Percentiles rank a stretch among this genome's conserved stretches.
These are phyloP conservation scores for Netelia inedita DNA, from an alignment of 2,888 invertebrate genomes.

Conservation along the genomic window DNA sequence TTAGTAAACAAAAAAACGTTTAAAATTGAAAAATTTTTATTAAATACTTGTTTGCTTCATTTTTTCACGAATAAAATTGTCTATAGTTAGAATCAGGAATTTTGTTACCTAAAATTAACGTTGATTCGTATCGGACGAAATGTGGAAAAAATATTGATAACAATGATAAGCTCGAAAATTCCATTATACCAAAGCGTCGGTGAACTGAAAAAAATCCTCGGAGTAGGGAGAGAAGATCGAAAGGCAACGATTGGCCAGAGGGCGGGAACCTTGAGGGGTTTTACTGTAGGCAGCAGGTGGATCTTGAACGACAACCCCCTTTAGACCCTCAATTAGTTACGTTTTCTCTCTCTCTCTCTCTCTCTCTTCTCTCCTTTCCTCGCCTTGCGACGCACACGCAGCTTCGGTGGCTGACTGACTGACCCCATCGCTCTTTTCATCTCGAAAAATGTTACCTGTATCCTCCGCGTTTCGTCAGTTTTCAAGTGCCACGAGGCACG, in stretches of 20 bases:
- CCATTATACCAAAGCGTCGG: conserved; percentile 56
- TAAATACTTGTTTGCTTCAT: neutral
- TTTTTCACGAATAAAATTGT: neutral
- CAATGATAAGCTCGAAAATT: conserved; percentile 48
- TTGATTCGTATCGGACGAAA: conserved; percentile 15
- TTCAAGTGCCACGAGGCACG: conserved; percentile 47
- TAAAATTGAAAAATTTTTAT: neutral
- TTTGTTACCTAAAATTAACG: conserved; percentile 20
- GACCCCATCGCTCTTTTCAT: conserved; percentile 44
- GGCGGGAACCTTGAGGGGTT: conserved; percentile 79
- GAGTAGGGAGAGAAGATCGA: conserved; percentile 71
- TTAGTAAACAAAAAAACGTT: conserved; percentile 16
- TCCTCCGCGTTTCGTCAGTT: conserved; percentile 33
- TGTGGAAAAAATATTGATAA: neutral
- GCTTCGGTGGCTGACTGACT: conserved; percentile 20
- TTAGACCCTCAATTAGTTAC: conserved; percentile 82
- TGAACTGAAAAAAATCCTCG: conserved; percentile 49
- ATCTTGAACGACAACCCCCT: conserved; percentile 79
- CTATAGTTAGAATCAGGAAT: neutral
- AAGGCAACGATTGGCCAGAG: conserved; percentile 79
- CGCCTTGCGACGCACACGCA: conserved; percentile 11
- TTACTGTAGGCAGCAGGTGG: conserved; percentile 80
- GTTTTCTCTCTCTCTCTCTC: conserved; percentile 71
- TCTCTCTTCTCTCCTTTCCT: conserved; percentile 18
- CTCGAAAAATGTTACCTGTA: conserved; percentile 42